Conservation (phyloP, 2,797 vertebrate genomes). For the Leptoclinus maculatus region DNA sequence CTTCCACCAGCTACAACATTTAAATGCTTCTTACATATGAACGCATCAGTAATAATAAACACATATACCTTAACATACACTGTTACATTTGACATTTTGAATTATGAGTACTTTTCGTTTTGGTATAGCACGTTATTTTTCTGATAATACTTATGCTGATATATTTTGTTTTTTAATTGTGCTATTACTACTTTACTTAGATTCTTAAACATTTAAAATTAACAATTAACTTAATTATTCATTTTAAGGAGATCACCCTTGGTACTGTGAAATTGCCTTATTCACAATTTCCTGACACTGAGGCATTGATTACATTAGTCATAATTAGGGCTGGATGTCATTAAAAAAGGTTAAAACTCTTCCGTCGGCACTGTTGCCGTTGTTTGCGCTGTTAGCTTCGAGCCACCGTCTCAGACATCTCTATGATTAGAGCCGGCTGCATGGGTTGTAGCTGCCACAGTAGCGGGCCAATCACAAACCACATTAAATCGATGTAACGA, state of each 20-base stretch:
- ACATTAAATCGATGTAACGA: neutral
- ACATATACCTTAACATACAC: neutral
- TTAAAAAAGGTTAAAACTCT: neutral
- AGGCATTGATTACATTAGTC: neutral
- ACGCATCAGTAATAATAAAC: neutral
- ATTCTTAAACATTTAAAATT: neutral
- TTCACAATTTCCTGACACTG: neutral
- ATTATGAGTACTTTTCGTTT: neutral
- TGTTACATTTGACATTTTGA: neutral
- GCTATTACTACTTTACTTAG: neutral
- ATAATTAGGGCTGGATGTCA: neutral
- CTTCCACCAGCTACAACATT: neutral
- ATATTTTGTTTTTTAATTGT: neutral
- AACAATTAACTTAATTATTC: neutral
- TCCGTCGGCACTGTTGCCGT: too few species aligned
- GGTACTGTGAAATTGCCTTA: neutral
- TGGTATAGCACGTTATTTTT: neutral
- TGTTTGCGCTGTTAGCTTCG: too few species aligned
- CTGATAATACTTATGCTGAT: neutral
- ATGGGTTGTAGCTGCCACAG: too few species aligned
- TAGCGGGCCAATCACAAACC: neutral
- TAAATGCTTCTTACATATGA: neutral
- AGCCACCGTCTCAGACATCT: too few species aligned
- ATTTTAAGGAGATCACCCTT: neutral
- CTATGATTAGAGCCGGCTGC: too few species aligned